Evolutionary conservation across 2,888 invertebrate species (phyloP), one percentile per base, ranked within the genome.

Genomic region (Arrhopalites spinosus): DNA sequence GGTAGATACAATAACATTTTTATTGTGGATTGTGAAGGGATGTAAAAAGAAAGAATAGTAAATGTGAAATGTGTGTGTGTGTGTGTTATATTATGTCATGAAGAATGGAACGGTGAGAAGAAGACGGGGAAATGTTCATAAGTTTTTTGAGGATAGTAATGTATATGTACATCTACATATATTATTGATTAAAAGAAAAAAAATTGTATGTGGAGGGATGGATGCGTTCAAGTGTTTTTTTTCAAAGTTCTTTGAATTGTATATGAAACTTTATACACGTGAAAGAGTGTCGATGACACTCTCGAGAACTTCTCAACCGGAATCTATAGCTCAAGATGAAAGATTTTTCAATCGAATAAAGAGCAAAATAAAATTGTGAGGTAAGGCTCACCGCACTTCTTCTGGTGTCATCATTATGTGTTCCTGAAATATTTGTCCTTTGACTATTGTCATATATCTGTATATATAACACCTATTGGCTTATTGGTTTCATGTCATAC

Each of bases 201-300:
- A 50, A 50, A n/a, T 15, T 50, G 50, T 50, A 50, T 50, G 50
- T 13, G 50, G 17, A n/a, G 50, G 50, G 50, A n/a, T 50, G 50
- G 15, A n/a, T 50, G 50, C n/a, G 15, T 50, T n/a, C 50, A 50
- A 50, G n/a, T 50, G 50, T n/a, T 50, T 50, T 50, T 50, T n/a
- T 50, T n/a, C 53, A 17, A n/a, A 7, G 8, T 53, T 20, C 53
- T 53, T n/a, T 23, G 20, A 53, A 23, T 53, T 53, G n/a, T 53
- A 20, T 53, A 8, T 53, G 8, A 53, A 23, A 20, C 20, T 8
- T 3, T 20, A n/a, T 56, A 56, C 71, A 59, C 71, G 71, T 71
- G 68, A 72, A 64, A 50, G 64, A 63, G 72, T 72, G 72, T 72
- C 72, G 72, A 72, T 72, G 72, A 72, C 72, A 72, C 63, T n/a